These are phyloP conservation scores for Coelopa pilipes DNA, from an alignment of 2,888 invertebrate species.

Conservation along the genomic window DNA sequence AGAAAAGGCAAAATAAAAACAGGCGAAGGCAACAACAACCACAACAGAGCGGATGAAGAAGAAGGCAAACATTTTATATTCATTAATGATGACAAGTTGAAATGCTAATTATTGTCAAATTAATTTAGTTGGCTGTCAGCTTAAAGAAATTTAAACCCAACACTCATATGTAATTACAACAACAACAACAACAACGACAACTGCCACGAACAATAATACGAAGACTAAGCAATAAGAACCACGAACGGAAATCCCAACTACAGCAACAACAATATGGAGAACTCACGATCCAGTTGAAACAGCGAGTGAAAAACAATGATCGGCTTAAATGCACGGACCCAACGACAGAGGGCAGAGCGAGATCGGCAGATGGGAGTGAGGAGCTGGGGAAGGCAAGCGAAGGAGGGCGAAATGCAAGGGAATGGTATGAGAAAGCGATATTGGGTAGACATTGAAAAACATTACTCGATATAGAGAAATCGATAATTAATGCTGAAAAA, in stretches of 20 bases:
- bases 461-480: too few relatives aligned
- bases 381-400: too few relatives aligned
- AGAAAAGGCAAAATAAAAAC: background rate
- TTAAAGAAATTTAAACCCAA: conserved; percentile 51
- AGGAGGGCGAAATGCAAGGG: too few relatives aligned
- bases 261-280: too few relatives aligned
- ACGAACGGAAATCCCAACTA: background rate
- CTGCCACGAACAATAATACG: background rate
- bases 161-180: background rate
- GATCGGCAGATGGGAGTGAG: too few relatives aligned
- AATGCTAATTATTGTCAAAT: conserved; percentile 66
- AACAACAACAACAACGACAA: background rate
- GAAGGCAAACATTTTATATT: conserved; percentile 48
- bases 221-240: background rate
- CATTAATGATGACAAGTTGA: conserved; percentile 64
- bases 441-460: too few relatives aligned
- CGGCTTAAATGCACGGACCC: conserved; percentile 24
- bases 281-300: conserved; percentile 11
- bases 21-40: too few relatives aligned
- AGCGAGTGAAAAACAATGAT: conserved; percentile 30
- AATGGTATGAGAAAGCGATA: too few relatives aligned
- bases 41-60: too few relatives aligned
- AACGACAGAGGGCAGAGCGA: background rate
- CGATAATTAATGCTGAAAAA: too few relatives aligned
- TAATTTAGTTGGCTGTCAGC: conserved; percentile 65